Conservation (phyloP, 2,888 invertebrate genomes). For the Troilus luridus region DNA sequence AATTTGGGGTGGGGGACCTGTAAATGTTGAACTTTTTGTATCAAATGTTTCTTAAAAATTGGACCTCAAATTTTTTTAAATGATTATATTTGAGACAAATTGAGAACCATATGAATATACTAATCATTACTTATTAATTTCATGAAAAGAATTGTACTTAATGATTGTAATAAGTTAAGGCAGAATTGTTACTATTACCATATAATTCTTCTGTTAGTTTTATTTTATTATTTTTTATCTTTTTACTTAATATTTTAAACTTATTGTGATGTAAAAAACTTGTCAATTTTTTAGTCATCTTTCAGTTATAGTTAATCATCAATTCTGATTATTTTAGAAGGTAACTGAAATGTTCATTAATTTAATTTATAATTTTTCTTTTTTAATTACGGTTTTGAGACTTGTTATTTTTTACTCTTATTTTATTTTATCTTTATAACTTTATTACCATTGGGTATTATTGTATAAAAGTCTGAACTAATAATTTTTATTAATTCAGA, state of each 20-base stretch:
- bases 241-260: not conserved
- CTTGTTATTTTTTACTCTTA: not conserved
- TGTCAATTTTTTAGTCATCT: constrained; percentile 25
- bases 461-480: constrained; percentile 23
- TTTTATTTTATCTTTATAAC: not conserved
- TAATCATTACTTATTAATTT: not conserved
- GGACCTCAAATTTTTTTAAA: not conserved
- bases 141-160: not conserved
- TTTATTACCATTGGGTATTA: not conserved
- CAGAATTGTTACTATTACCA: not conserved
- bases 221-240: not conserved
- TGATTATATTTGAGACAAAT: not conserved
- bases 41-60: not conserved
- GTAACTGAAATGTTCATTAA: not conserved
- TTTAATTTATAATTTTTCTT: not conserved
- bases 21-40: not conserved
- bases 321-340: not conserved
- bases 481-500: not conserved
- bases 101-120: not conserved
- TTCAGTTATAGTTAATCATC: not conserved
- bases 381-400: not conserved
- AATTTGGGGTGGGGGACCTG: not conserved
- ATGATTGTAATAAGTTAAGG: not conserved
- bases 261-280: constrained; percentile 40
- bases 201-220: not conserved